Evolutionary conservation across 2,888 invertebrate genomes (phyloP).

Genomic region (Notodonta ziczac): DNA sequence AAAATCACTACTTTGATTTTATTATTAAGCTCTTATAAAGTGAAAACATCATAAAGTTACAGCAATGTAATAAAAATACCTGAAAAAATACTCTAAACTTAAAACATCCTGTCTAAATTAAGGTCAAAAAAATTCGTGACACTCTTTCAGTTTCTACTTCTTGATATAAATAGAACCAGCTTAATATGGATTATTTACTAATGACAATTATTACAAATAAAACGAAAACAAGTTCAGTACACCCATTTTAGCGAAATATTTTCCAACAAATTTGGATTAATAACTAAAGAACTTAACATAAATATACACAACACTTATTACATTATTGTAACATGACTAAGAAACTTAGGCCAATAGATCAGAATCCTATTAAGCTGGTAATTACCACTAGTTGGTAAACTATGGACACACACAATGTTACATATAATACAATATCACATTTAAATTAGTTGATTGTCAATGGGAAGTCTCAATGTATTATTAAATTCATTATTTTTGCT

Average conservation of each 20-base stretch:
- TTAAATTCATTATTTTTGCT: neutral
- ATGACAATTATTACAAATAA: slow-evolving; percentile 25
- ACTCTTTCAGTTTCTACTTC: slow-evolving; percentile 25
- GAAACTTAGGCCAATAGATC: slow-evolving; percentile 21
- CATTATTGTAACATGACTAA: slow-evolving; percentile 9
- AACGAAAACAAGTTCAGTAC: slow-evolving; percentile 26
- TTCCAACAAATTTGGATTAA: slow-evolving; percentile 4
- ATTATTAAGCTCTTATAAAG: slow-evolving; percentile 60
- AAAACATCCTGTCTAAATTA: slow-evolving; percentile 47
- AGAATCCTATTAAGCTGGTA: slow-evolving; percentile 35
- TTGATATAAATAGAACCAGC: slow-evolving; percentile 27
- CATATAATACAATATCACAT: slow-evolving; percentile 38
- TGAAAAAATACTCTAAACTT: slow-evolving; percentile 57
- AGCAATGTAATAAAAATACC: slow-evolving; percentile 58
- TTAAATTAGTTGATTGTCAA: slow-evolving; percentile 31
- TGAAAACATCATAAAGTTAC: slow-evolving; percentile 51
- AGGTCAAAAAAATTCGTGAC: slow-evolving; percentile 41
- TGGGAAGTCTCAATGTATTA: slow-evolving; percentile 16
- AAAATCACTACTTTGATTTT: slow-evolving; percentile 63
- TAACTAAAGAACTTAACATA: slow-evolving; percentile 12
- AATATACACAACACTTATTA: slow-evolving; percentile 8
- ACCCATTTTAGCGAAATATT: neutral
- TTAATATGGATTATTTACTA: slow-evolving; percentile 30
- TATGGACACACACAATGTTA: slow-evolving; percentile 29
- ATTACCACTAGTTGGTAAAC: slow-evolving; percentile 7